Evolutionary conservation across 2,797 vertebrate genomes (phyloP).

Genomic region (Oophaga sylvatica): DNA sequence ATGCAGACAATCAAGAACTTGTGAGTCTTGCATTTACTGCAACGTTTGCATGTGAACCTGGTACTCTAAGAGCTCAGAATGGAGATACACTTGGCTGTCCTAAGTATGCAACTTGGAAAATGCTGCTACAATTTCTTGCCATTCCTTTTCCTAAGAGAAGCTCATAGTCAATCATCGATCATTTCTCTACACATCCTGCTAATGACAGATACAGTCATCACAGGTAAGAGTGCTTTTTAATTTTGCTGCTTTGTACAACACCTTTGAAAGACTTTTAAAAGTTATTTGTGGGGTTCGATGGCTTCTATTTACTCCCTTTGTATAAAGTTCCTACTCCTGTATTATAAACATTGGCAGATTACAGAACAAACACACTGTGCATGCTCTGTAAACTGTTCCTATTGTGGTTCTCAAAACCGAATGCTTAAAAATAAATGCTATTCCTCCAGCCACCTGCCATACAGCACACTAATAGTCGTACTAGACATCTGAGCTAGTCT

Average conservation of each 20-base stretch:
- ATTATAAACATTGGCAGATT: background rate
- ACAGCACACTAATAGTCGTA: background rate
- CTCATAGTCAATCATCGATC: slow-evolving; percentile 69
- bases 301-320: background rate
- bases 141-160: slow-evolving; percentile 65
- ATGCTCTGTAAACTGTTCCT: background rate
- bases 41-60: background rate
- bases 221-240: slow-evolving; percentile 67
- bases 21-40: background rate
- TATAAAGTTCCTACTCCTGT: background rate
- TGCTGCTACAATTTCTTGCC: slow-evolving; percentile 71
- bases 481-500: background rate
- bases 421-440: background rate
- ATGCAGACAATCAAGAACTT: background rate
- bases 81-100: slow-evolving; percentile 70
- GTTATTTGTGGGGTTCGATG: background rate
- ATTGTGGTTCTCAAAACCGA: background rate
- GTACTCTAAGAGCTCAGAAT: slow-evolving; percentile 31
- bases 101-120: slow-evolving; percentile 71
- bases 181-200: slow-evolving; percentile 78
- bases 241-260: background rate
- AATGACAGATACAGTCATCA: slow-evolving; percentile 78
- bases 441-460: background rate
- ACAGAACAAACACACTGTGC: background rate
- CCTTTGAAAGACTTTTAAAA: background rate